phyloP scores from a whole-genome alignment of 2,888 invertebrate genomes.

The Eupithecia inturbata region DNA sequence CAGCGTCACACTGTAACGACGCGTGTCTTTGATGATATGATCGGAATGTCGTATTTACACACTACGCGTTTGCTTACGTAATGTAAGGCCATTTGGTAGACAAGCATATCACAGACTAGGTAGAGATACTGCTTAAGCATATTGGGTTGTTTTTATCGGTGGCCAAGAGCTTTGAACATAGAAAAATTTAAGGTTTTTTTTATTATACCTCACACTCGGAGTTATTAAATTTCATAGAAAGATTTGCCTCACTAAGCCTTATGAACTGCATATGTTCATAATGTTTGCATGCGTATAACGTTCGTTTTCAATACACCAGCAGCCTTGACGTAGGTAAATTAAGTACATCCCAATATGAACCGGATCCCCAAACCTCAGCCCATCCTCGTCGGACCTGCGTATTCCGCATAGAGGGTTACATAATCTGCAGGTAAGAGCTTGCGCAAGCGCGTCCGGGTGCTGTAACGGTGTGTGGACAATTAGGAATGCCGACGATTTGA shows the following conservation, averaged over 20 bases:
- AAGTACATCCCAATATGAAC: constrained; percentile 2
- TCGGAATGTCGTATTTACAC: neutral
- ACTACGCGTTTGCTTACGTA: neutral
- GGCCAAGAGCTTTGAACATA: neutral
- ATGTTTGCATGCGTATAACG: neutral
- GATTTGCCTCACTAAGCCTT: neutral
- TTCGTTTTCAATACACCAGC: neutral
- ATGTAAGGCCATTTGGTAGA: neutral
- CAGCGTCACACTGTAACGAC: neutral
- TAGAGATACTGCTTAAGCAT: too few species aligned
- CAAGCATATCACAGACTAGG: too few species aligned
- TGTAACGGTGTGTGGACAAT: constrained; percentile 75
- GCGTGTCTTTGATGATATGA: neutral
- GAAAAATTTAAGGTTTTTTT: too few species aligned
- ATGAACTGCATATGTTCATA: neutral
- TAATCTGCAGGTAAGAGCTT: constrained; percentile 59
- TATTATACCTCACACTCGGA: too few species aligned
- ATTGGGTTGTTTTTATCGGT: too few species aligned
- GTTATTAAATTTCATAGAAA: too few species aligned
- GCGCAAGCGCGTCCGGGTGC: constrained; percentile 77
- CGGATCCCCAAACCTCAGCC: neutral
- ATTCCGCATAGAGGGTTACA: constrained; percentile 64
- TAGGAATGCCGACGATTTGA: constrained; percentile 79
- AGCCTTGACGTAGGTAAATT: neutral
- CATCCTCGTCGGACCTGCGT: neutral